Percentiles rank a stretch among this genome's conserved stretches.
Conservation (phyloP, 2,797 vertebrate species). For the Manis javanica region DNA sequence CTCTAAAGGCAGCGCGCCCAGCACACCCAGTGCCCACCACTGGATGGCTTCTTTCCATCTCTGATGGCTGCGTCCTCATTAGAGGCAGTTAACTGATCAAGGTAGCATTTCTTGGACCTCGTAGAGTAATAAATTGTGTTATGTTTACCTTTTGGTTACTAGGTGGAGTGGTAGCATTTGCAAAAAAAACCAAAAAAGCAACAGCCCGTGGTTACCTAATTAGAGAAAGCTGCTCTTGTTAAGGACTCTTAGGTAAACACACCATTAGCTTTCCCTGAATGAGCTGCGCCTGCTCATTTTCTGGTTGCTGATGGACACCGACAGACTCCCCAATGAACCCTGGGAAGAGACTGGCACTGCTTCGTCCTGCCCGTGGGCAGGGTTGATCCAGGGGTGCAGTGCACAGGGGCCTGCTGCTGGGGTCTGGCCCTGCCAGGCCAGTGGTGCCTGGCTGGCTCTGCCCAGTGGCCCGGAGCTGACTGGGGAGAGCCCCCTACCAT, state of each 20-base stretch:
- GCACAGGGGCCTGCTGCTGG: neutral
- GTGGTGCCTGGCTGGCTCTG: neutral
- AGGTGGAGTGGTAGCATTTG: neutral
- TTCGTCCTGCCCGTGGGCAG: neutral
- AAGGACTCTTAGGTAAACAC: neutral
- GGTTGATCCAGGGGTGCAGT: neutral
- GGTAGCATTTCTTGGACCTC: constrained; percentile 17
- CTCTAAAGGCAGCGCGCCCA: accelerated
- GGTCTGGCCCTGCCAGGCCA: neutral
- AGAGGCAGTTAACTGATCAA: constrained; percentile 46
- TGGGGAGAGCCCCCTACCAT: neutral
- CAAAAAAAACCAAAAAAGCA: neutral
- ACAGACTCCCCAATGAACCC: neutral
- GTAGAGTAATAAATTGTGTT: neutral
- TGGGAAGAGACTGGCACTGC: neutral
- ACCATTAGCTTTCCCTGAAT: neutral
- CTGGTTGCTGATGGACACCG: constrained; percentile 28
- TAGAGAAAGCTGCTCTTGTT: constrained; percentile 49
- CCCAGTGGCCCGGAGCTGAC: no score
- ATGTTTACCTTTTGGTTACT: constrained; percentile 68
- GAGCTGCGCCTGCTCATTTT: neutral
- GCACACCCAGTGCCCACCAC: neutral
- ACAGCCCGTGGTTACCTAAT: constrained; percentile 56
- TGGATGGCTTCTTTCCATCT: neutral
- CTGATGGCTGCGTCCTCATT: neutral